Evolutionary conservation across 37 sponge, comb jelly and placozoan species (phyloP), one percentile per base, ranked within the genome.

Genomic region (Axinella damicornis): DNA sequence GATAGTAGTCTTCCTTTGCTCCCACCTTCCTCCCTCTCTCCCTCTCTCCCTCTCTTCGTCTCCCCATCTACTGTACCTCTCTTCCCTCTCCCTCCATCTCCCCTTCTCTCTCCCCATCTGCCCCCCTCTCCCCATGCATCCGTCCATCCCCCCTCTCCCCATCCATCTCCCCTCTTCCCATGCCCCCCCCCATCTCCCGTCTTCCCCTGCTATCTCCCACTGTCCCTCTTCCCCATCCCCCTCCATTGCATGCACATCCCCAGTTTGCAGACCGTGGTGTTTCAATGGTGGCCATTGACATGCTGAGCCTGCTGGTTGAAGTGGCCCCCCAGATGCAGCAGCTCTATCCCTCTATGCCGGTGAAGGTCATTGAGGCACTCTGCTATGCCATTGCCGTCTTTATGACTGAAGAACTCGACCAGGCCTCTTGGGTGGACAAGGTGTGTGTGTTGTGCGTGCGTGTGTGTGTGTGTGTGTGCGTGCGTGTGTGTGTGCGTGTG

Each of bases 241-340:
- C 41, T 38, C 1, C 70, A 6, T 33, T 31, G 18, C 18, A 56
- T 18, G 57, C n/a, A n/a, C 46, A 46, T 46, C 56, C 25, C 30
- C 62, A 92, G 90, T 91, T 95, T 73, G n/a, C 87, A 39, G 90
- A 95, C 71, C 75, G 71, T 0, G 14, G 70, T 58, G 80, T 95
- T 6, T 69, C 87, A 30, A 75, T 92, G 83, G 71, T 81, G 35
- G 91, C 97, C n/a, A 71, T 96, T 4, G 97, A 96, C 75, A 91
- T 96, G 90, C 41, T 94, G 37, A 88, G 64, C 46, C 36, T 96
- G 36, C 88, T 94, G 59, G 21, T 34, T 28, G 68, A 73, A 30
- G 71, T 92, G 57, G 76, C 66, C 20, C 38, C 80, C 2, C 77
- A 69, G 74, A 74, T 96, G 61, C 0, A 9, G 36, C 62, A 36